phyloP scores from a whole-genome alignment of 1,140 invertebrate genomes.

The Aphis gossypii region DNA sequence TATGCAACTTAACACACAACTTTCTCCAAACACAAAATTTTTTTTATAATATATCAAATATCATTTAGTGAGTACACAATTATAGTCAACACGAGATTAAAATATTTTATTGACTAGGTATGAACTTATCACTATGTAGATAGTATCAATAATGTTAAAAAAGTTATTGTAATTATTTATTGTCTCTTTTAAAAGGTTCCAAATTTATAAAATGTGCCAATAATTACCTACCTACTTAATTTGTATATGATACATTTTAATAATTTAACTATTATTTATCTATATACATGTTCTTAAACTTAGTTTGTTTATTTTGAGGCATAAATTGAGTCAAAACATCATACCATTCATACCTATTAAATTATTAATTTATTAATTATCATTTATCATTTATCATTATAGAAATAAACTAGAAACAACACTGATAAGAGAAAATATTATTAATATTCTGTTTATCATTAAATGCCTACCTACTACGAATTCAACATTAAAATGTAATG shows the following conservation, averaged over 20 bases:
- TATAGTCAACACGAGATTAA: neutral
- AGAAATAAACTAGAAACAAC: neutral
- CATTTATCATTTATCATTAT: neutral
- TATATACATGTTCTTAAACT: neutral
- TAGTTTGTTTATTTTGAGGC: neutral
- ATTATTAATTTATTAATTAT: neutral
- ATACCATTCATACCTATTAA: neutral
- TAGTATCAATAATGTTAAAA: neutral
- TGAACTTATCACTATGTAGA: neutral
- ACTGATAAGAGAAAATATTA: neutral
- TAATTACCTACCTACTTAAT: neutral
- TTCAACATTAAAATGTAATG: neutral
- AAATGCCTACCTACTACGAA: slow-evolving; percentile 14
- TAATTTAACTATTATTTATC: neutral
- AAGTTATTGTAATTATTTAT: neutral
- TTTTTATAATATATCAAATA: too few relatives aligned
- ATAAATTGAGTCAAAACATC: slow-evolving; percentile 5
- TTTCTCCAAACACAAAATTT: too few relatives aligned
- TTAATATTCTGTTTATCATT: neutral
- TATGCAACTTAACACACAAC: too few relatives aligned
- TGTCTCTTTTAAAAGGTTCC: neutral
- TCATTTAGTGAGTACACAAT: neutral
- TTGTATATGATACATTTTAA: neutral
- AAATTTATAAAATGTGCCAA: neutral
- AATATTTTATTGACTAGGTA: neutral